phyloP scores from a whole-genome alignment of 2,888 invertebrate genomes.

The Diarsia rubi region DNA sequence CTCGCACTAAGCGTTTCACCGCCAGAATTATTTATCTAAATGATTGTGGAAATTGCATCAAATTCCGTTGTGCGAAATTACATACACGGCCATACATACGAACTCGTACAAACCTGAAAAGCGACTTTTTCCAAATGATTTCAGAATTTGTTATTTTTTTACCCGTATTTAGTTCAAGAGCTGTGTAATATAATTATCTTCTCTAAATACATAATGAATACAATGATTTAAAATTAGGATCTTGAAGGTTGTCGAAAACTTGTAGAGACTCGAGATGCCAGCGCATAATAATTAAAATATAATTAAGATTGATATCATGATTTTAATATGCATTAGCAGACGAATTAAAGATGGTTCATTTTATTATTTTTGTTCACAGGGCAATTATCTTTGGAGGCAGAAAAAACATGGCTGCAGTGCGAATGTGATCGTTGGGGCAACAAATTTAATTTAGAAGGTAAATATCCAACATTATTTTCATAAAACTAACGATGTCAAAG shows the following conservation, averaged over 20 bases:
- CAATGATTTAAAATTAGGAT: neutral
- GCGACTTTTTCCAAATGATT: neutral
- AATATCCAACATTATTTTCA: constrained; percentile 53
- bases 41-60: neutral
- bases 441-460: constrained; percentile 95
- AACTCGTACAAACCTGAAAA: neutral
- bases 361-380: constrained; percentile 88
- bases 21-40: neutral
- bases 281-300: constrained; percentile 15
- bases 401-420: constrained; percentile 97
- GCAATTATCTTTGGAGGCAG: constrained; percentile 96
- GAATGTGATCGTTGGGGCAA: constrained; percentile 97
- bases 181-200: neutral
- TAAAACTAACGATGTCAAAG: neutral
- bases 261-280: neutral
- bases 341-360: constrained; percentile 33
- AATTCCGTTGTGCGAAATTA: neutral
- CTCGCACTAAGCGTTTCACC: neutral
- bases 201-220: neutral
- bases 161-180: neutral
- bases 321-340: constrained; percentile 9
- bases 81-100: neutral
- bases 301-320: constrained; percentile 32
- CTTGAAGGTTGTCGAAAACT: neutral
- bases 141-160: neutral